A percentile compares a stretch with the other conserved stretches of the same genome.
Conservation (phyloP, 2,113 vertebrate genomes). For the Syngnathus scovelli region DNA sequence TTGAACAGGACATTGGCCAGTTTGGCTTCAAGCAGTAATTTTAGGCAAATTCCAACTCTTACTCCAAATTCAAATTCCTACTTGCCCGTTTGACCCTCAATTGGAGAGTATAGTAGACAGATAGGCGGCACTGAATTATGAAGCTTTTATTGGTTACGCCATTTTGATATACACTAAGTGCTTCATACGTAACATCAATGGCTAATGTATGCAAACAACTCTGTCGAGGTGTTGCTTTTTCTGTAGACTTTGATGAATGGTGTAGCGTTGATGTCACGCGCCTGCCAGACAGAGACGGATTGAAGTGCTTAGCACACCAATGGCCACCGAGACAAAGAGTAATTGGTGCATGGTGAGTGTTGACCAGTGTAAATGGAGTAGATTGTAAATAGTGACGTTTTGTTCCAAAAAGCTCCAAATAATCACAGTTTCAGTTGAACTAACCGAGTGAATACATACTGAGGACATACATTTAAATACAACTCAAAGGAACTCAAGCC, state of each 20-base stretch:
- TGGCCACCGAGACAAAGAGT: conserved; percentile 73
- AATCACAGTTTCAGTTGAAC: background rate
- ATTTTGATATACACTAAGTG: background rate
- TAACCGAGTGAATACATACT: background rate
- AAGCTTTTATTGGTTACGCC: background rate
- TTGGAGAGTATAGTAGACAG: background rate
- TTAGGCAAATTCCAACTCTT: background rate
- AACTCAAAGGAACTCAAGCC: background rate
- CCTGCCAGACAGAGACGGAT: conserved; percentile 75
- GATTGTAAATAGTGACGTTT: conserved; percentile 19
- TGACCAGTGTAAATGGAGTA: conserved; percentile 66
- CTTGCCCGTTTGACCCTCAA: background rate
- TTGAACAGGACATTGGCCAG: background rate
- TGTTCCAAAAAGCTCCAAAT: background rate
- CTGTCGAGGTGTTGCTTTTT: conserved; percentile 47
- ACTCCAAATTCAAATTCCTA: background rate
- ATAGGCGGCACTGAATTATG: background rate
- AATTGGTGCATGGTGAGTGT: conserved; percentile 69
- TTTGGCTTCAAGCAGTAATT: background rate
- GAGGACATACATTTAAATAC: background rate
- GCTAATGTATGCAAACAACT: conserved; percentile 39
- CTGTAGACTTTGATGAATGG: conserved; percentile 59
- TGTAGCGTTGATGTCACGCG: conserved; percentile 56
- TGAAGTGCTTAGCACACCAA: conserved; percentile 73
- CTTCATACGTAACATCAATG: conserved; percentile 18